phyloP scores from a whole-genome alignment of 2,888 invertebrate species.

The Ptychoptera contaminata region DNA sequence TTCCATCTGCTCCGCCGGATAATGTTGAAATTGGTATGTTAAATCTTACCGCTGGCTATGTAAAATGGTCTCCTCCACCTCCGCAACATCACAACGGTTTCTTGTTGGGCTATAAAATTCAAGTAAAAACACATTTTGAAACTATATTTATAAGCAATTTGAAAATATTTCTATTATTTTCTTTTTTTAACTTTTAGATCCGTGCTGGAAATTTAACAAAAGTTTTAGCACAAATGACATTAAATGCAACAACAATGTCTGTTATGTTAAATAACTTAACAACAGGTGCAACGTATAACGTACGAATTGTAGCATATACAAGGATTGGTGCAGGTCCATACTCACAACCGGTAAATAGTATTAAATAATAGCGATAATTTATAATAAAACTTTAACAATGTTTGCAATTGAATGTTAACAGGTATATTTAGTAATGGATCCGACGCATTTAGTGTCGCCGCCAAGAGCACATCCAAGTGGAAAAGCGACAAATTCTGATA shows the following conservation, averaged over 20 bases:
- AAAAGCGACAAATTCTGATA: conserved; percentile 26
- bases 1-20: conserved; percentile 66
- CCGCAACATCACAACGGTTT: conserved; percentile 61
- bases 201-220: conserved; percentile 34
- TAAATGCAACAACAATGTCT: conserved; percentile 78
- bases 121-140: conserved; percentile 34
- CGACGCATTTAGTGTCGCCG: conserved; percentile 28
- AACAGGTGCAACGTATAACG: conserved; percentile 70
- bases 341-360: conserved; percentile 50
- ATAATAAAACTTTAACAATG: not conserved
- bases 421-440: conserved; percentile 31
- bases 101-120: conserved; percentile 31
- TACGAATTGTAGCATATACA: conserved; percentile 80
- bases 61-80: conserved; percentile 69
- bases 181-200: conserved; percentile 16
- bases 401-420: conserved; percentile 10
- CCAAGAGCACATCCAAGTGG: conserved; percentile 33
- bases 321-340: conserved; percentile 78
- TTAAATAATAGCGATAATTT: conserved; percentile 3
- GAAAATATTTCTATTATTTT: not conserved
- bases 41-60: conserved; percentile 62
- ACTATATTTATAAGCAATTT: no score
- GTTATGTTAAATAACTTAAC: conserved; percentile 80
- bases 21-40: conserved; percentile 64
- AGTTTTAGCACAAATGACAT: conserved; percentile 63